Evolutionary conservation across 2,888 invertebrate species (phyloP).

Genomic region (Trypoxylon attenuatum): DNA sequence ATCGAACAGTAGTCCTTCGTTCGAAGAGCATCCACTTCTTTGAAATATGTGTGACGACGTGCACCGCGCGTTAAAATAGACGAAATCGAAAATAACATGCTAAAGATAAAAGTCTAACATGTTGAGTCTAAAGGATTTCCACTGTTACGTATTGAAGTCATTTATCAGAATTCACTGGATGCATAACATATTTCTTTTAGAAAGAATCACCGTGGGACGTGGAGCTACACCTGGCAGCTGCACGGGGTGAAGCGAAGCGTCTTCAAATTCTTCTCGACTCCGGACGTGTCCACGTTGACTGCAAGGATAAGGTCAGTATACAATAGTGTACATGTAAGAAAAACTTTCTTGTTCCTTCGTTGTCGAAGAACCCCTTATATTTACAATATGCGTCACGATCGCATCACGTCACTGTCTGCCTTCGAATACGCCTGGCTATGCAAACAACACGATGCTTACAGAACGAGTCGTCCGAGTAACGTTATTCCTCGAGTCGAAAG

Average conservation of each 20-base stretch:
- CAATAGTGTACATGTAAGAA: too few relatives aligned
- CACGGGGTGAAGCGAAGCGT: conserved; percentile 87
- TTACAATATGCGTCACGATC: too few relatives aligned
- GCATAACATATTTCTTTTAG: conserved; percentile 76
- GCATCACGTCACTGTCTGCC: too few relatives aligned
- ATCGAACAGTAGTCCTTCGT: too few relatives aligned
- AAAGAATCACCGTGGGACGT: conserved; percentile 95
- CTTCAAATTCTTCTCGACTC: conserved; percentile 89
- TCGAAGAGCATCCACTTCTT: too few relatives aligned
- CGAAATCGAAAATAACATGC: too few relatives aligned
- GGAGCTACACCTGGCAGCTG: conserved; percentile 92
- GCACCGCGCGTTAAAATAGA: neutral
- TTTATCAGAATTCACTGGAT: too few relatives aligned
- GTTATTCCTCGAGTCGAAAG: conserved; percentile 38
- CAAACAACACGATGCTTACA: conserved; percentile 22
- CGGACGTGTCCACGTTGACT: conserved; percentile 96
- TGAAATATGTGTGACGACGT: neutral
- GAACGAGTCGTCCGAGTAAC: conserved; percentile 28
- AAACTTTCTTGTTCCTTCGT: neutral
- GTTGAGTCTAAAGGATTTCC: too few relatives aligned
- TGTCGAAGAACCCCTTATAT: too few relatives aligned
- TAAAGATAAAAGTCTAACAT: too few relatives aligned
- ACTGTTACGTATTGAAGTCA: too few relatives aligned
- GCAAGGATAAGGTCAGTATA: conserved; percentile 90
- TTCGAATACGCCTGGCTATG: conserved; percentile 41